Percentiles rank a stretch among this genome's conserved stretches.
Evolutionary conservation across 2,888 invertebrate species (phyloP).

Genomic region (Athripsodes cinereus): DNA sequence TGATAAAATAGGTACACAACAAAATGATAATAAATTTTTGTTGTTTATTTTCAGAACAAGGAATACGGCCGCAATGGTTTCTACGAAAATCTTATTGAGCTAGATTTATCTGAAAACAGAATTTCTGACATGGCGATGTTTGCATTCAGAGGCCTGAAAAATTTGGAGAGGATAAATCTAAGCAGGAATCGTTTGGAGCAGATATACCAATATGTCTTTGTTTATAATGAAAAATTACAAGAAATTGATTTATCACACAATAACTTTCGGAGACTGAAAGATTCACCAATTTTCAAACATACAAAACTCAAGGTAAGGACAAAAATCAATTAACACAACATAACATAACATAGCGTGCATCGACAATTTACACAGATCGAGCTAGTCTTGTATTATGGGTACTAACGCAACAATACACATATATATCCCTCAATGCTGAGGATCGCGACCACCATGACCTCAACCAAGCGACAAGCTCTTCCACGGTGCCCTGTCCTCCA

Average conservation of each 20-base stretch:
- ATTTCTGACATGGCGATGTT: slow-evolving; percentile 58
- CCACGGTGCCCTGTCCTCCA: too few species aligned
- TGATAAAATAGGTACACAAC: too few species aligned
- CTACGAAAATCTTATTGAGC: slow-evolving; percentile 43
- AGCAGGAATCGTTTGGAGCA: slow-evolving; percentile 57
- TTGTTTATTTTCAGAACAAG: too few species aligned
- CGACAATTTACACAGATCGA: background rate
- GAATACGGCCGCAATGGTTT: too few species aligned
- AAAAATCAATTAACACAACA: background rate
- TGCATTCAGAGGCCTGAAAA: slow-evolving; percentile 50
- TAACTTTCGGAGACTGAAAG: slow-evolving; percentile 50
- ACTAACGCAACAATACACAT: too few species aligned
- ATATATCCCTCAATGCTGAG: too few species aligned
- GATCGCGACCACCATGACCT: too few species aligned
- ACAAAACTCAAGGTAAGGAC: slow-evolving; percentile 45
- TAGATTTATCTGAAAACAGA: slow-evolving; percentile 54
- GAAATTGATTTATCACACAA: slow-evolving; percentile 57
- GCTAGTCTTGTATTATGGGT: too few species aligned
- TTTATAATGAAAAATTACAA: slow-evolving; percentile 47
- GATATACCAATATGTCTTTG: slow-evolving; percentile 50
- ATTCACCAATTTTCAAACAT: slow-evolving; percentile 53
- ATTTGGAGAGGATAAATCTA: slow-evolving; percentile 51
- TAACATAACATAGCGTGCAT: too few species aligned
- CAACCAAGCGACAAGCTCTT: too few species aligned
- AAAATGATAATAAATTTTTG: too few species aligned